Conservation (phyloP, 2,888 invertebrate species). For the Cephus nigrinus region DNA sequence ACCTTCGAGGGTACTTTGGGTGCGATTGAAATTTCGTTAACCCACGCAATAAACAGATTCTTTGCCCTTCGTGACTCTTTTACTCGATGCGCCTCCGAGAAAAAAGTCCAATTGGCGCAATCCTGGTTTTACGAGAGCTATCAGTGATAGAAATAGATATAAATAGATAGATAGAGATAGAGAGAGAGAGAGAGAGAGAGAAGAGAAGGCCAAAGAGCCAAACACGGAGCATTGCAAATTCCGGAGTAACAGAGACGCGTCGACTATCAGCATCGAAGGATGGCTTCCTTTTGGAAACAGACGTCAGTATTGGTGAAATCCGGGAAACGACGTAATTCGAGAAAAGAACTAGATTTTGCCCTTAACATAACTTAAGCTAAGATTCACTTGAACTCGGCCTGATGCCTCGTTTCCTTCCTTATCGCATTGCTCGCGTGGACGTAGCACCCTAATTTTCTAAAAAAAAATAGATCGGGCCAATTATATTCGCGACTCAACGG, state of each 20-base stretch:
- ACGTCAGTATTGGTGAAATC: conserved; percentile 13
- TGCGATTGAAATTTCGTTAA: conserved; percentile 54
- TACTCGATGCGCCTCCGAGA: background rate
- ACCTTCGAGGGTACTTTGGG: conserved; percentile 27
- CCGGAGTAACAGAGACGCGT: background rate
- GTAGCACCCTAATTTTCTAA: too few species aligned
- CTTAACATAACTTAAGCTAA: too few species aligned
- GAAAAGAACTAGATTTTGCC: conserved; percentile 30
- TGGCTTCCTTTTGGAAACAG: conserved; percentile 25
- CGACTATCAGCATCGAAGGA: background rate
- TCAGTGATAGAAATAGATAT: too few species aligned
- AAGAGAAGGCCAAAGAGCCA: too few species aligned
- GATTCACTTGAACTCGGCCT: too few species aligned
- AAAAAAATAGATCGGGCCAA: too few species aligned
- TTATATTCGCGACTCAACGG: too few species aligned
- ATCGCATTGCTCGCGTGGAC: too few species aligned
- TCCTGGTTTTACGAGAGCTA: too few species aligned
- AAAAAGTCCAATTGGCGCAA: too few species aligned
- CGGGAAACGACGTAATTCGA: conserved; percentile 26
- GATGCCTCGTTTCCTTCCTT: too few species aligned
- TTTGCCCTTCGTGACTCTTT: background rate
- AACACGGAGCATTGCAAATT: background rate
- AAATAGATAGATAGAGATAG: too few species aligned
- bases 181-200: background rate
- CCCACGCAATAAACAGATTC: background rate